Evolutionary conservation across 2,888 invertebrate species (phyloP), one percentile per base, ranked within the genome.

Genomic region (Stenodera caucasica): DNA sequence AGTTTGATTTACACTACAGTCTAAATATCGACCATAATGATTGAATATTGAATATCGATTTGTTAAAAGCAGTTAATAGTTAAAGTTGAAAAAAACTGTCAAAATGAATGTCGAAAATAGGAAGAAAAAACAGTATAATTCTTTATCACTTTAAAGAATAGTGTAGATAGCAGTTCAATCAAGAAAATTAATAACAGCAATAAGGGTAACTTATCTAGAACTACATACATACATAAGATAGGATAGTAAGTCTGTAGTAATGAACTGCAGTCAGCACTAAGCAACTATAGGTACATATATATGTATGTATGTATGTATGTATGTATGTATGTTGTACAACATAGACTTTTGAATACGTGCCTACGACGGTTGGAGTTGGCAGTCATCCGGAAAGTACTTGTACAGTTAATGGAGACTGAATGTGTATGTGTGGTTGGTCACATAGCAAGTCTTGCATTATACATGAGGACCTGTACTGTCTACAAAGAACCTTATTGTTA

Each of bases 351-450:
- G 66, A 67, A 63, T 67, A 67, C 67, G 69, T 69, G 69, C 65
- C 45, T 11, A 45, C 23, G 23, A 45, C 12, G 23, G 45, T 45
- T 21, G 21, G 35, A 57, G 58, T 49, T 63, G 64, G 55, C 65
- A 67, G 57, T 67, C 67, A 64, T 64, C 61, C 67, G 70, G 67
- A 70, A 70, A 66, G 68, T 68, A 67, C 67, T 68, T 67, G 64
- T 66, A 70, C 68, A 62, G 66, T 68, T 70, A 70, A 70, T 70
- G 68, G 70, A 67, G 60, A 68, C 63, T 68, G 69, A 69, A 69
- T 68, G 70, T 67, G 68, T 68, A 70, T 70, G 67, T 63, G 65
- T 56, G 67, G 65, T 65, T 66, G 67, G 68, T 65, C 68, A 67
- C 63, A 67, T 66, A 65, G 65, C 61, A 65, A 65, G 64, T 61